Percentiles rank a stretch among this genome's conserved stretches.
Evolutionary conservation across 2,888 invertebrate species (phyloP).

Genomic region (Tachina grossa): DNA sequence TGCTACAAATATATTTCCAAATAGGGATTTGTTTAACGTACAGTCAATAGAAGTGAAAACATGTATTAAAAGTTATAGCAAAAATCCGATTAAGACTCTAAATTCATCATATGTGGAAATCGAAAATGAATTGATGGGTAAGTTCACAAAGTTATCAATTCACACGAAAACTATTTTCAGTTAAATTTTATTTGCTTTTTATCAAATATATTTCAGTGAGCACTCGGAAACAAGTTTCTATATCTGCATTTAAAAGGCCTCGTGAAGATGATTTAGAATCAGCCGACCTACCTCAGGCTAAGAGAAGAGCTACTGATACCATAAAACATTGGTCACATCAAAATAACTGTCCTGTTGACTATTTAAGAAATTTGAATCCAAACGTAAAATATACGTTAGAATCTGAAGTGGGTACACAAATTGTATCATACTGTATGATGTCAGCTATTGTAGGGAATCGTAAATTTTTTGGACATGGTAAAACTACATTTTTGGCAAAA

Average conservation of each 20-base stretch:
- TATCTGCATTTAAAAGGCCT: neutral
- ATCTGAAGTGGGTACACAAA: constrained; percentile 25
- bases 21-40: neutral
- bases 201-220: neutral
- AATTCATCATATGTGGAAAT: neutral
- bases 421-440: constrained; percentile 29
- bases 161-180: neutral
- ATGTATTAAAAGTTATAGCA: constrained; percentile 5
- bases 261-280: neutral
- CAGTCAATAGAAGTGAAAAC: constrained; percentile 1
- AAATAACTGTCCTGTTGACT: neutral
- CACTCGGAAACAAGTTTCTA: neutral
- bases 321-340: neutral
- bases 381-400: constrained; percentile 47
- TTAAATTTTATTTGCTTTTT: neutral
- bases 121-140: neutral
- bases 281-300: neutral
- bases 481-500: constrained; percentile 30
- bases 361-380: constrained; percentile 25
- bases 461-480: constrained; percentile 59
- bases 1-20: neutral
- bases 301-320: neutral
- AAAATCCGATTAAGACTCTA: neutral
- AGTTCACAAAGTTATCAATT: neutral
- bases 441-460: constrained; percentile 31